phyloP scores from a whole-genome alignment of 2,113 vertebrate species.

The Tympanuchus pallidicinctus region DNA sequence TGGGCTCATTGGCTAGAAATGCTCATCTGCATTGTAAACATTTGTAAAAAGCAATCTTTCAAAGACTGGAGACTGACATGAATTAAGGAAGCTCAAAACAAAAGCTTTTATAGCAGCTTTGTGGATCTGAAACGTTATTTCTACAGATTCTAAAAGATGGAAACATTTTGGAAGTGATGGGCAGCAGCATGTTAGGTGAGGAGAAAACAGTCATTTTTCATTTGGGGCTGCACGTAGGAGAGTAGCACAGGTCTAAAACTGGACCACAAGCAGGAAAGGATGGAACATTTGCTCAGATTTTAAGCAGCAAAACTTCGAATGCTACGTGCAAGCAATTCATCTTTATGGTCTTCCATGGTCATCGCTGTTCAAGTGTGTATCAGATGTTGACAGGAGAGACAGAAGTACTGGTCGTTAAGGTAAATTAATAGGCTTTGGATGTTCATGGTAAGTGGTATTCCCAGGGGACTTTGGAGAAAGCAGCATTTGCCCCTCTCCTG shows the following conservation, averaged over 20 bases:
- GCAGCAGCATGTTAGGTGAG: not conserved
- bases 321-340: not conserved
- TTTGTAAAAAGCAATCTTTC: accelerated
- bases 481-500: constrained; percentile 24
- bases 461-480: not conserved
- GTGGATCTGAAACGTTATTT: not conserved
- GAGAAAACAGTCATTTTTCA: not conserved
- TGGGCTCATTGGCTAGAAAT: not conserved
- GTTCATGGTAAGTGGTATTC: constrained; percentile 10
- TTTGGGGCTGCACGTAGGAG: not conserved
- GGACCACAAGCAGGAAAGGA: not conserved
- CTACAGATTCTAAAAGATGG: not conserved
- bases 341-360: not conserved
- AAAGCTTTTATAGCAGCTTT: not conserved
- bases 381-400: constrained; percentile 8
- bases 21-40: not conserved
- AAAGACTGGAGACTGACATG: accelerated
- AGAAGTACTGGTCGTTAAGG: constrained; percentile 45
- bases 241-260: not conserved
- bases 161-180: not conserved
- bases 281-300: not conserved
- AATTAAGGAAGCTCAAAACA: not conserved
- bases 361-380: not conserved
- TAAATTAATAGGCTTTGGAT: constrained; percentile 65
- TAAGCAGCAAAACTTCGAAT: not conserved